Evolutionary conservation across 2,888 invertebrate genomes (phyloP), one percentile per base, ranked within the genome.

Genomic region (Nephrocerus scutellatus): DNA sequence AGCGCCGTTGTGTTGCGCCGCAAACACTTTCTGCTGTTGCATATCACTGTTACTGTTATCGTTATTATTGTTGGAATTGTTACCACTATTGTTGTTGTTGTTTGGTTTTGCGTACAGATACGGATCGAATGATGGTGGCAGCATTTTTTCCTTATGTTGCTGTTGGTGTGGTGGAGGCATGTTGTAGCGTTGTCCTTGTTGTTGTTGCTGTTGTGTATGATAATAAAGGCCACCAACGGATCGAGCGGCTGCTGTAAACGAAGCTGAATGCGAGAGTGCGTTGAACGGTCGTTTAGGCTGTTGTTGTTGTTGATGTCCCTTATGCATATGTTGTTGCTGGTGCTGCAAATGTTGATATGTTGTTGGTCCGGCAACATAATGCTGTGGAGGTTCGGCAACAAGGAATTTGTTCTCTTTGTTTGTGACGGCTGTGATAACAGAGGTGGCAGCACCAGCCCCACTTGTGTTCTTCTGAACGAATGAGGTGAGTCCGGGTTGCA

Each of bases 81-180:
- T 39, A 25, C 29, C 36, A 3, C 16, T 15, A 28, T 36, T 44
- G n/a, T 13, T 45, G 39, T 43, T 10, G 37, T 44, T 44, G 50
- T 53, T 49, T 19, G 62, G 59, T 34, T 66, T 66, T 14, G 55
- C 54, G 49, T 63, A 64, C 21, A 58, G 53, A 44, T 63, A 66
- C 12, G 66, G 62, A 53, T 64, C 66, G 36, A 61, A 64, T 32
- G 62, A 60, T 9, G 46, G 36, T 46, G 62, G 63, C 36, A 66
- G 47, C 31, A 59, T 51, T 44, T 66, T 66, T 19, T 62, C 60
- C 10, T 59, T 61, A 15, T 50, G 45, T 36, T 52, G 49, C 16
- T 46, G 36, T 18, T 44, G 21, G 30, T 6, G 39, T 22, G 25
- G 36, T 45, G 32, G 44, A 39, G 32, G 43, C 16, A 41, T 49